Evolutionary conservation across 2,888 invertebrate species (phyloP).

Genomic region (Zaprionus bogoriensis): DNA sequence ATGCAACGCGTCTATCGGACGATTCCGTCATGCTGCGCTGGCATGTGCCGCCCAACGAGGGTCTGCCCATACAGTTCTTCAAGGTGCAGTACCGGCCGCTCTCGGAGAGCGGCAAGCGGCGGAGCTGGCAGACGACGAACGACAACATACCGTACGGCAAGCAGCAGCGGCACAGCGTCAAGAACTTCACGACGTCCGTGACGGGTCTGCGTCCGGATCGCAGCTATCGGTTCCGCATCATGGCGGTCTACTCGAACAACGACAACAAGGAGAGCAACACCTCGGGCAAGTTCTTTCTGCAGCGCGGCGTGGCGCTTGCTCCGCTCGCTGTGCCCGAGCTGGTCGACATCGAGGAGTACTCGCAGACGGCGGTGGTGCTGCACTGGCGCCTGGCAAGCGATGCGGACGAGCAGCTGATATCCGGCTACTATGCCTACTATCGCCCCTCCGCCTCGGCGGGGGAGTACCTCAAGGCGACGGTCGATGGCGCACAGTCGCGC

Average conservation of each 20-base stretch:
- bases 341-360: constrained; percentile 86
- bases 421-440: constrained; percentile 96
- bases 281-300: constrained; percentile 85
- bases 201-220: constrained; percentile 78
- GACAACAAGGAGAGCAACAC: constrained; percentile 91
- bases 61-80: constrained; percentile 93
- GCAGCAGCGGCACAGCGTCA: constrained; percentile 70
- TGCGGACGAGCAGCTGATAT: constrained; percentile 81
- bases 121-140: constrained; percentile 91
- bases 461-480: constrained; percentile 92
- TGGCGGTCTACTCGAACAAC: constrained; percentile 96
- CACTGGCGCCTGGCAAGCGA: constrained; percentile 86
- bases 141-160: constrained; percentile 87
- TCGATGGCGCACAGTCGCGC: constrained; percentile 88
- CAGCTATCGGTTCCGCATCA: constrained; percentile 90
- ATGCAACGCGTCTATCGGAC: constrained; percentile 92
- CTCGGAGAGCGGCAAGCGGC: constrained; percentile 78
- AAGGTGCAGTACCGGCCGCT: constrained; percentile 89
- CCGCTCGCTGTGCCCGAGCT: constrained; percentile 87
- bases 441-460: constrained; percentile 92
- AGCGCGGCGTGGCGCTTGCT: constrained; percentile 75
- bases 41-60: constrained; percentile 91
- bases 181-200: constrained; percentile 81
- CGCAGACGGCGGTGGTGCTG: constrained; percentile 88
- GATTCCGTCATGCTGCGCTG: constrained; percentile 96